phyloP scores from a whole-genome alignment of 2,888 invertebrate species.

The Craniophora ligustri region DNA sequence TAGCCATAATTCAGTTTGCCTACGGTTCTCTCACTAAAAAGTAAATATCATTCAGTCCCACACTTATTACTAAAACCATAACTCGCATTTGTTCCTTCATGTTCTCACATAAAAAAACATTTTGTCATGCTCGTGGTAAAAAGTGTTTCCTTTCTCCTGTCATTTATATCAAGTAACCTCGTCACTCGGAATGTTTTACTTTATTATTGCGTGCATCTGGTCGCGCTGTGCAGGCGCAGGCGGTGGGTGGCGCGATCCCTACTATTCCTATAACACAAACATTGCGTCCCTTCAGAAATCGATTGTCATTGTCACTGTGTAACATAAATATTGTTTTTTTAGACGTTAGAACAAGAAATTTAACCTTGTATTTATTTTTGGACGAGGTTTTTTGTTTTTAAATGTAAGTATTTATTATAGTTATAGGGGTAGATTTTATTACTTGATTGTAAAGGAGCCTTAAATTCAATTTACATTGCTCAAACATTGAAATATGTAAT shows the following conservation, averaged over 20 bases:
- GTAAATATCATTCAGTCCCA: no score
- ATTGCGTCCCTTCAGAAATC: slow-evolving; percentile 67
- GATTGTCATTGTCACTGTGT: slow-evolving; percentile 69
- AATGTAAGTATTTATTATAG: no score
- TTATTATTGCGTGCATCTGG: slow-evolving; percentile 39
- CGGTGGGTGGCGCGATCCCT: slow-evolving; percentile 67
- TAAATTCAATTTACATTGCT: no score
- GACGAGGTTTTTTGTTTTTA: no score
- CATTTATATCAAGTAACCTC: slow-evolving; percentile 41
- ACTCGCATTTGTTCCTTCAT: slow-evolving; percentile 15
- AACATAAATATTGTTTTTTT: slow-evolving; percentile 41
- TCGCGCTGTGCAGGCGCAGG: slow-evolving; percentile 26
- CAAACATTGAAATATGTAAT: no score
- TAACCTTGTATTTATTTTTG: no score
- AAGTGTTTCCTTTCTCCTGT: slow-evolving; percentile 49
- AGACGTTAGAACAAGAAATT: neutral
- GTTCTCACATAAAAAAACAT: slow-evolving; percentile 27
- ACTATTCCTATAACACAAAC: slow-evolving; percentile 68
- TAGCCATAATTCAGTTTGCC: no score
- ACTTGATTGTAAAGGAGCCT: no score
- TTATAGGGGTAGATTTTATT: no score
- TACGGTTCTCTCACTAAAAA: no score
- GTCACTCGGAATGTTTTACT: slow-evolving; percentile 48
- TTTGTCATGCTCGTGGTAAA: slow-evolving; percentile 37
- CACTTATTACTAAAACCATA: slow-evolving; percentile 2